Evolutionary conservation across 64 coral and sea anemone genomes (phyloP).

Genomic region (Montipora capricornis): DNA sequence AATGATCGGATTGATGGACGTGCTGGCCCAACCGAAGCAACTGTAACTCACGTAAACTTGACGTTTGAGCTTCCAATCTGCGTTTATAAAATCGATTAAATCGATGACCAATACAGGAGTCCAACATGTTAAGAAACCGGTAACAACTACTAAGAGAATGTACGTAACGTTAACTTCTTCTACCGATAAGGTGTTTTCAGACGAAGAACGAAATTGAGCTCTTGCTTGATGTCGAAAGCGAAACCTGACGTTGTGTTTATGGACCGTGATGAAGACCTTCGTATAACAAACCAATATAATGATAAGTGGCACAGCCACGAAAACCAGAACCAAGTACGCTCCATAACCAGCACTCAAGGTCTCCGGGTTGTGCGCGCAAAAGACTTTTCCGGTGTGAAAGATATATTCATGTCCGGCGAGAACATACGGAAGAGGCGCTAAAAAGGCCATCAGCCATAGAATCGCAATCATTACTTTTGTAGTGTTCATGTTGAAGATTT

Average conservation of each 20-base stretch:
- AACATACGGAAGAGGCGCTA: conserved; percentile 74
- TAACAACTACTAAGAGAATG: conserved; percentile 45
- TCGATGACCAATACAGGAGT: conserved; percentile 59
- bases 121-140: conserved; percentile 77
- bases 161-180: conserved; percentile 70
- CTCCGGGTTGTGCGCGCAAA: conserved; percentile 65
- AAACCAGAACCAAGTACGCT: conserved; percentile 58
- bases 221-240: neutral
- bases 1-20: conserved; percentile 71
- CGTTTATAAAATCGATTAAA: conserved; percentile 65
- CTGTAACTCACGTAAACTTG: conserved; percentile 63
- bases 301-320: conserved; percentile 60
- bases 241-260: conserved; percentile 58
- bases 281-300: conserved; percentile 67
- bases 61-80: conserved; percentile 56
- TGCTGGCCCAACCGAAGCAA: conserved; percentile 69
- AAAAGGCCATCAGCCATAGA: conserved; percentile 55
- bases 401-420: conserved; percentile 49
- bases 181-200: conserved; percentile 10
- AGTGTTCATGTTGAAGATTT: conserved; percentile 66
- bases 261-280: conserved; percentile 60
- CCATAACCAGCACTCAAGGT: conserved; percentile 34
- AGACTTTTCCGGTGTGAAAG: conserved; percentile 80
- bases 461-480: conserved; percentile 66
- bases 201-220: neutral